Base-by-base conservation (phyloP, 2,797 vertebrate species). In the Threskiornis aethiopicus region DNA sequence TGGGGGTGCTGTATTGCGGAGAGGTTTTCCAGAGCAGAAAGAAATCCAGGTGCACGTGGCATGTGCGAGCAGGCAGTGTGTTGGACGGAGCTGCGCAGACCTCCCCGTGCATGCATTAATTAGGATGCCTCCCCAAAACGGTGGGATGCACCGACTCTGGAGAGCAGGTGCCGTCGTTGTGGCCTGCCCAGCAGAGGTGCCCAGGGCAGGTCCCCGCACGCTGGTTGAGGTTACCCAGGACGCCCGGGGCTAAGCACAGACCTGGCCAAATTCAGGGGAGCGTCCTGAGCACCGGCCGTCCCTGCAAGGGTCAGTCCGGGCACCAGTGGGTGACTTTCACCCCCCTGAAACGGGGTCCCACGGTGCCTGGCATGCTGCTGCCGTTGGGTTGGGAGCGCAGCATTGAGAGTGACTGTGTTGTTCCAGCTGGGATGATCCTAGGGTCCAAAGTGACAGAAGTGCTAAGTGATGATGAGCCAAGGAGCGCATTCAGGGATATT, bases 1-100 rank as follows among this genome's bases (percentile, higher is more conserved):
- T 6, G 24, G 46, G 24, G n/a, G 17, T 25, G 18, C 51, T 1
- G 3, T 3, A 0, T 13, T 4, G 21, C 2, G 2, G 25, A 18
- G 29, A 5, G 61, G 13, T 21, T 85, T 58, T 47, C 13, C 31
- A 22, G 61, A 69, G 54, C 26, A 33, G 80, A 13, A 37, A 47
- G 39, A 37, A 59, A 47, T 33, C 22, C 41, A 5, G 20, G 8
- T 11, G n/a, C 14, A 2, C 2, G 5, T 5, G 49, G 47, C 8
- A 6, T 22, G 33, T 54, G 17, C 3, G 9, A 31, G 42, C 1
- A 0, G 11, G 33, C 42, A 8, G 19, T 1, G 55, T 4, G 15
- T 14, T 16, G 55, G 78, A 20, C 0, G 7, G 66, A 44, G 41
- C 65, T 54, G 31, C 22, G 6, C 33, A 57, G 29, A 25, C 26